phyloP scores from a whole-genome alignment of 2,113 vertebrate genomes.

The Ondatra zibethicus region DNA sequence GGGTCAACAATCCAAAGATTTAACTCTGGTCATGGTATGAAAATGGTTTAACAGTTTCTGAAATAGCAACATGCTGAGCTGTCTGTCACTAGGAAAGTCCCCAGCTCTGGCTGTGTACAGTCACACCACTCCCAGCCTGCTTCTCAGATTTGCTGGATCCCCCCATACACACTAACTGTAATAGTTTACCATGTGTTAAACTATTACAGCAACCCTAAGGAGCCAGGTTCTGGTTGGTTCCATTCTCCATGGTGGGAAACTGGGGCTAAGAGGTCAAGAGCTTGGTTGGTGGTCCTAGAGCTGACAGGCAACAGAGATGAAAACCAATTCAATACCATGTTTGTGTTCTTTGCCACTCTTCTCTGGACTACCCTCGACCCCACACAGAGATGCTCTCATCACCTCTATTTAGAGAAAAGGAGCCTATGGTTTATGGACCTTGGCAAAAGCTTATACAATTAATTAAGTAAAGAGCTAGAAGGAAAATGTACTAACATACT shows the following conservation, averaged over 20 bases:
- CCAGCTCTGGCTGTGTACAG: not conserved
- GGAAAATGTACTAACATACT: not conserved
- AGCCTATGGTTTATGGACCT: not conserved
- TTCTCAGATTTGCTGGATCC: not conserved
- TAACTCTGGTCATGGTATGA: not conserved
- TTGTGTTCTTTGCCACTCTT: not conserved
- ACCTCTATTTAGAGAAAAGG: not conserved
- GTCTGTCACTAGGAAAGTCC: not conserved
- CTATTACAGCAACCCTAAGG: not conserved
- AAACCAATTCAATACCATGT: not conserved
- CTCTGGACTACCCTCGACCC: not conserved
- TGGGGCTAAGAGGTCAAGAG: not conserved
- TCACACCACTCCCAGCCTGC: not conserved
- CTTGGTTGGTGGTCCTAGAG: not conserved
- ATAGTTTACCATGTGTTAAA: not conserved
- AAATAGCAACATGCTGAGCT: not conserved
- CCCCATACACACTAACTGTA: too few species aligned
- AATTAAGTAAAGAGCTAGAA: not conserved
- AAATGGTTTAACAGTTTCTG: not conserved
- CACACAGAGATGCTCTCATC: not conserved
- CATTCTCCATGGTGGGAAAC: not conserved
- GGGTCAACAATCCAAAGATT: not conserved
- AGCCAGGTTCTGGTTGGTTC: not conserved
- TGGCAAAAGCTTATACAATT: not conserved
- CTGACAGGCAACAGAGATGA: not conserved